phyloP scores from a whole-genome alignment of 1,140 invertebrate genomes.

The Drosophila pruinosa region DNA sequence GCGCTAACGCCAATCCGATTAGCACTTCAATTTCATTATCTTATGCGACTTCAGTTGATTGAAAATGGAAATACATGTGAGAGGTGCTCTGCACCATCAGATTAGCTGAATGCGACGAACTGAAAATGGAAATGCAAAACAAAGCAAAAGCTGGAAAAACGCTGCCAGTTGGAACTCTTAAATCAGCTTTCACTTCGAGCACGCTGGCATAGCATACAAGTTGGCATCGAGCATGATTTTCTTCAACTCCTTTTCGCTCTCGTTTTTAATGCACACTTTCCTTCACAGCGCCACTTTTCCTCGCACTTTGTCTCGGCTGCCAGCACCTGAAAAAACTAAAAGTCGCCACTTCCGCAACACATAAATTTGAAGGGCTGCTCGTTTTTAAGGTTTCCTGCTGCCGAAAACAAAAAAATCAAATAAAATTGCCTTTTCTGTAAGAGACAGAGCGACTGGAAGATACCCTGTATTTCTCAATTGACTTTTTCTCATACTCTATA shows the following conservation, averaged over 20 bases:
- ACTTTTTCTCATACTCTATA: too few species aligned
- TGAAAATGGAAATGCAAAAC: constrained; percentile 25
- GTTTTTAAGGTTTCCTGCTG: constrained; percentile 61
- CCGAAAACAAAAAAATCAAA: constrained; percentile 19
- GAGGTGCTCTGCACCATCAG: constrained; percentile 4
- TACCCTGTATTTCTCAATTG: too few species aligned
- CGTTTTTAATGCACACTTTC: background rate
- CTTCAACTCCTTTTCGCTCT: background rate
- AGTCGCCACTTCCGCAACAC: constrained; percentile 72
- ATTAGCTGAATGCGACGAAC: constrained; percentile 26
- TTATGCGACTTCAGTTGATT: constrained; percentile 77
- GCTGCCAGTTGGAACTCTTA: constrained; percentile 29
- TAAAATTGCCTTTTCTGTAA: background rate
- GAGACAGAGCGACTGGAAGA: background rate
- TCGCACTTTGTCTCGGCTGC: constrained; percentile 10
- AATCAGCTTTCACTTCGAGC: constrained; percentile 37
- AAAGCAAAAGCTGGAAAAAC: constrained; percentile 1
- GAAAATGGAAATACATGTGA: constrained; percentile 49
- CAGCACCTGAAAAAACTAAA: constrained; percentile 74
- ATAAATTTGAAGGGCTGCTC: constrained; percentile 68
- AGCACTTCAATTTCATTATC: constrained; percentile 51
- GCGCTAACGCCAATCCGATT: constrained; percentile 26
- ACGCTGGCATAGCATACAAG: constrained; percentile 41
- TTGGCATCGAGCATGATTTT: constrained; percentile 12
- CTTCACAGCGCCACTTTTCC: background rate